Base-by-base conservation (phyloP, 2,888 invertebrate species). In the Latrodectus hesperus region DNA sequence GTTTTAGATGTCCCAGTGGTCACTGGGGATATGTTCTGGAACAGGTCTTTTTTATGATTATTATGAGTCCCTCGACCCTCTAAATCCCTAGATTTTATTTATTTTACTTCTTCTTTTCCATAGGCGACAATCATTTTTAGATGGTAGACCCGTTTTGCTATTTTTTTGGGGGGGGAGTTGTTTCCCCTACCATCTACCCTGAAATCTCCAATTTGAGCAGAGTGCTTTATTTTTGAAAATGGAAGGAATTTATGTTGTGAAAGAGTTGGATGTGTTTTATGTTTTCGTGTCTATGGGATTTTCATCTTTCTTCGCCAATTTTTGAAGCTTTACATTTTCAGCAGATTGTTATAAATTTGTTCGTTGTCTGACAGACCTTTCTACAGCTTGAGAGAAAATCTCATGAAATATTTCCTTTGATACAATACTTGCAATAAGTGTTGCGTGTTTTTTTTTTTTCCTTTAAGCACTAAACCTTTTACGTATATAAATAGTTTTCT, bases 1-100 rank as follows among this genome's bases (percentile, higher is more conserved):
- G 82, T 75, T 82, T 75, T 82, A 75, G 82, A 82, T 82, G 82
- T 82, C 82, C 75, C 70, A 53, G 74, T 68, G 70, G 72, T 38
- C 84, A 73, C 77, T 16, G 12, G 84, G 84, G 84, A 84, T 78
- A 84, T 84, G 84, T 84, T 84, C 84, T 73, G 73, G 84, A 84
- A 84, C 84, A 78, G 84, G 53, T 84, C 84, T 84, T 84, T 84
- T 78, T 84, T 78, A 78, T 78, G 77, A 78, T 78, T 84, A 78
- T 84, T 84, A 84, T 84, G 84, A 84, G 84, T 84, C 84, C 84
- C 84, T 49, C 52, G 84, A 84, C 72, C 72, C 84, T 64, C 53
- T 65, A 78, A 78, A 78, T 73, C 84, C 84, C 67, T 49, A 64
- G 71, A 84, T 84, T 84, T 84, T 84, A 84, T 78, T 84, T 84